These are phyloP conservation scores for Sinopyrophorus schimmeli DNA, from an alignment of 2,888 invertebrate genomes.

Conservation along the genomic window DNA sequence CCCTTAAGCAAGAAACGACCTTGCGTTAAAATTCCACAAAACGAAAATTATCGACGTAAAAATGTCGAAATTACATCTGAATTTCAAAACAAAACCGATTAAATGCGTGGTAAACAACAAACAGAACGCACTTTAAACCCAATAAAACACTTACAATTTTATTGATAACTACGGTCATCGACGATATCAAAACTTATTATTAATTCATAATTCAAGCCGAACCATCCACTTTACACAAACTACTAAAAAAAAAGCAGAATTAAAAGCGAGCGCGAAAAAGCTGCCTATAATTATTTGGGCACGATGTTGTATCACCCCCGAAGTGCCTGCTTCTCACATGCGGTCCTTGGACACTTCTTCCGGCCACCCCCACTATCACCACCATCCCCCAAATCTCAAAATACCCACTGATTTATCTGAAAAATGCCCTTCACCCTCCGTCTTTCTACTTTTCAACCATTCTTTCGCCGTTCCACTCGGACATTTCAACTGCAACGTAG, in stretches of 20 bases:
- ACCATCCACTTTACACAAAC: constrained; percentile 10
- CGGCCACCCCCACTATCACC: constrained; percentile 44
- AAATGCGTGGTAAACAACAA: too few species aligned
- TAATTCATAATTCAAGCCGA: constrained; percentile 3
- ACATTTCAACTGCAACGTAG: too few species aligned
- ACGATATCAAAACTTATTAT: constrained; percentile 12
- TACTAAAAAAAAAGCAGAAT: constrained; percentile 6
- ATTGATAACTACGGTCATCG: constrained; percentile 27
- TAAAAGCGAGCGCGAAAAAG: constrained; percentile 10
- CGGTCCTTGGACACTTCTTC: constrained; percentile 45
- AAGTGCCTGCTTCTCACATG: constrained; percentile 39
- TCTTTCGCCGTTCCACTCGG: too few species aligned
- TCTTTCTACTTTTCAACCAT: constrained; percentile 19
- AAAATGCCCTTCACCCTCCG: constrained; percentile 35
- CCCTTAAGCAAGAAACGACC: too few species aligned
- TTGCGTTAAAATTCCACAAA: too few species aligned
- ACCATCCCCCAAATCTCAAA: constrained; percentile 45
- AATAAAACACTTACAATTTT: constrained; percentile 23
- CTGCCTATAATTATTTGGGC: constrained; percentile 19
- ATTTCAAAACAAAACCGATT: too few species aligned
- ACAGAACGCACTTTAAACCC: constrained; percentile 3
- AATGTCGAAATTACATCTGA: too few species aligned
- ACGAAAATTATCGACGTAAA: too few species aligned
- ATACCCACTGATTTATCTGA: constrained; percentile 47
- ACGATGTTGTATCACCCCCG: constrained; percentile 28